Evolutionary conservation across 2,888 invertebrate genomes (phyloP).

Genomic region (Pemphredon lugubris): DNA sequence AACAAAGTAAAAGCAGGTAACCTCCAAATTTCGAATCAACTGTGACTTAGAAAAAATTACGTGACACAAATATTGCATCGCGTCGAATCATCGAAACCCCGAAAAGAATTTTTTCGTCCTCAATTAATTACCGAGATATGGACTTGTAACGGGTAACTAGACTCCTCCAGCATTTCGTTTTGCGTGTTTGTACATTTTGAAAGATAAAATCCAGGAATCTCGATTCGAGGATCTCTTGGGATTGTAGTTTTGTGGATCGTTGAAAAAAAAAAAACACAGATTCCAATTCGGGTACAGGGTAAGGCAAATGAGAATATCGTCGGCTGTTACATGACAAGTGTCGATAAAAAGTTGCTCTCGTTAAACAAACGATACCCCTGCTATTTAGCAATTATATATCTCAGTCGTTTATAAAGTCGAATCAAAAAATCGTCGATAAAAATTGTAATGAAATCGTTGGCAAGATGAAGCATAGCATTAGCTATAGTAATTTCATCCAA

Average conservation of each 20-base stretch:
- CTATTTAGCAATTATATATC: background rate
- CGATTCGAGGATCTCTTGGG: slow-evolving; percentile 12
- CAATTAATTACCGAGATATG: no score
- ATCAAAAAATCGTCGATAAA: background rate
- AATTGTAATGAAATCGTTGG: background rate
- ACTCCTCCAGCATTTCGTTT: slow-evolving; percentile 51
- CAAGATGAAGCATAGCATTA: no score
- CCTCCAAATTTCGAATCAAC: no score
- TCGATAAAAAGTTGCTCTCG: no score
- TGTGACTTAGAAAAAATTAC: no score
- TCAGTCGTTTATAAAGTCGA: no score
- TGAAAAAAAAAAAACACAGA: background rate
- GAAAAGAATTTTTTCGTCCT: no score
- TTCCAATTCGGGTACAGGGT: slow-evolving; percentile 25
- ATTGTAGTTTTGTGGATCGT: slow-evolving; percentile 3
- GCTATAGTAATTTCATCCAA: no score
- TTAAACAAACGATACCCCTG: background rate
- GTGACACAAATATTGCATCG: no score
- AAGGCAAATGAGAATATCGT: background rate
- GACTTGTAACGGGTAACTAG: no score
- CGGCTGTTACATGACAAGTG: background rate
- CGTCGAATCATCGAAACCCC: no score
- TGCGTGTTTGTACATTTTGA: slow-evolving; percentile 22
- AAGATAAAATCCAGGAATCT: slow-evolving; percentile 19
- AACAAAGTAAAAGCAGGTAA: no score